A percentile compares a stretch with the other conserved stretches of the same genome.
These are phyloP conservation scores for Caenorhabditis japonica DNA, from an alignment of 2,888 invertebrate species.

Conservation along the genomic window DNA sequence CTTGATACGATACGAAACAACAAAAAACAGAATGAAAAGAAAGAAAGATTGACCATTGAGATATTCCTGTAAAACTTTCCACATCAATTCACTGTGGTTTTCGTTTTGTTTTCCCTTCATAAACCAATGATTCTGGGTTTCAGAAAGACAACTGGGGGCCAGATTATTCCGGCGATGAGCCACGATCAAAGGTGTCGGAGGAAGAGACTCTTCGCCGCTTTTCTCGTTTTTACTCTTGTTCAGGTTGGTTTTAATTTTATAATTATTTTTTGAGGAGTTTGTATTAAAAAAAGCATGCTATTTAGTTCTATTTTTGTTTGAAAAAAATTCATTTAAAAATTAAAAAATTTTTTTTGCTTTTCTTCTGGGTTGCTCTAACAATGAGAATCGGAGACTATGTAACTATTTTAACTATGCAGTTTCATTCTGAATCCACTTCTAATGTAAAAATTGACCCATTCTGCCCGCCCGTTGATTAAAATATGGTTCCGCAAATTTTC, in stretches of 20 bases:
- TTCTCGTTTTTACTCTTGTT: neutral
- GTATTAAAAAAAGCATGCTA: conserved; percentile 8
- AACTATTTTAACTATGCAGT: too few relatives aligned
- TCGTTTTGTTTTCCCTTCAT: neutral
- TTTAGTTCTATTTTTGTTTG: too few relatives aligned
- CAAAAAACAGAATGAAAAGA: neutral
- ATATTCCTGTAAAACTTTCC: neutral
- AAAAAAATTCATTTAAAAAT: too few relatives aligned
- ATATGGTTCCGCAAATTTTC: too few relatives aligned
- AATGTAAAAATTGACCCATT: too few relatives aligned
- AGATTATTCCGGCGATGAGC: conserved; percentile 34
- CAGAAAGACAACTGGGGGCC: conserved; percentile 4
- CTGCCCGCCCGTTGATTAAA: too few relatives aligned
- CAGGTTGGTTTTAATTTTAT: neutral
- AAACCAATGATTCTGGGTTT: neutral
- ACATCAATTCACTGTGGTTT: conserved; percentile 2
- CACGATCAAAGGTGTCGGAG: conserved; percentile 34
- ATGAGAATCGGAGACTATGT: too few relatives aligned
- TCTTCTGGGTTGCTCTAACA: too few relatives aligned
- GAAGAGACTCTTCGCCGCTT: conserved; percentile 21
- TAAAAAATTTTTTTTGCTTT: too few relatives aligned
- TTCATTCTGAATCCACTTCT: too few relatives aligned
- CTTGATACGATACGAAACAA: neutral
- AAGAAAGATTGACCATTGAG: too few relatives aligned
- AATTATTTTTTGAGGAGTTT: neutral